phyloP scores from a whole-genome alignment of 2,888 invertebrate genomes.

The Drosophila ochracea region DNA sequence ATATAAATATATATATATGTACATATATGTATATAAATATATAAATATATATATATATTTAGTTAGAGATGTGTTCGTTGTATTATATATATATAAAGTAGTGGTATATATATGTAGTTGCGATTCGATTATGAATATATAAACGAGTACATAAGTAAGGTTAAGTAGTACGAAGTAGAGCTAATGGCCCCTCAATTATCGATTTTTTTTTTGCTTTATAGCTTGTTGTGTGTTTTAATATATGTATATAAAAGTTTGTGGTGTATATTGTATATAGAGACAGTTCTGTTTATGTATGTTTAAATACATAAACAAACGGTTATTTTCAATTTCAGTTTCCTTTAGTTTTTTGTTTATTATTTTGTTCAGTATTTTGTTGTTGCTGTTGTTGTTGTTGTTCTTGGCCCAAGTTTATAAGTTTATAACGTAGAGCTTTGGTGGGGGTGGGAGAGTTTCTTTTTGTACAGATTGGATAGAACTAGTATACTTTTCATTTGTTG shows the following conservation, averaged over 20 bases:
- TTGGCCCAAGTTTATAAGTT: slow-evolving; percentile 10
- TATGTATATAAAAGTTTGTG: slow-evolving; percentile 22
- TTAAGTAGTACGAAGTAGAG: slow-evolving; percentile 26
- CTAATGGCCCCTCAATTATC: slow-evolving; percentile 9
- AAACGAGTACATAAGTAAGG: slow-evolving; percentile 18
- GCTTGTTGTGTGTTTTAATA: slow-evolving; percentile 1
- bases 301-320: slow-evolving; percentile 23
- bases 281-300: slow-evolving; percentile 7
- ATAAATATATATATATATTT: slow-evolving; percentile 15
- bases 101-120: slow-evolving; percentile 25
- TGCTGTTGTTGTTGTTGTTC: slow-evolving; percentile 13
- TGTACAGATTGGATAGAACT: slow-evolving; percentile 42
- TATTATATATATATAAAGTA: slow-evolving; percentile 25
- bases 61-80: slow-evolving; percentile 20
- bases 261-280: slow-evolving; percentile 15
- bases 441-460: slow-evolving; percentile 19
- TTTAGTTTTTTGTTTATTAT: slow-evolving; percentile 9
- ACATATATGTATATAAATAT: slow-evolving; percentile 22
- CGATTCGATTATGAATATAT: slow-evolving; percentile 30
- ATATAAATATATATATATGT: slow-evolving; percentile 40
- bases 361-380: slow-evolving; percentile 12
- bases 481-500: slow-evolving; percentile 16
- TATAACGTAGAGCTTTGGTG: slow-evolving; percentile 10
- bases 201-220: slow-evolving; percentile 14
- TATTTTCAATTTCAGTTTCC: slow-evolving; percentile 4